Base-by-base conservation (phyloP, 1,140 invertebrate genomes). In the Drosophila triauraria region DNA sequence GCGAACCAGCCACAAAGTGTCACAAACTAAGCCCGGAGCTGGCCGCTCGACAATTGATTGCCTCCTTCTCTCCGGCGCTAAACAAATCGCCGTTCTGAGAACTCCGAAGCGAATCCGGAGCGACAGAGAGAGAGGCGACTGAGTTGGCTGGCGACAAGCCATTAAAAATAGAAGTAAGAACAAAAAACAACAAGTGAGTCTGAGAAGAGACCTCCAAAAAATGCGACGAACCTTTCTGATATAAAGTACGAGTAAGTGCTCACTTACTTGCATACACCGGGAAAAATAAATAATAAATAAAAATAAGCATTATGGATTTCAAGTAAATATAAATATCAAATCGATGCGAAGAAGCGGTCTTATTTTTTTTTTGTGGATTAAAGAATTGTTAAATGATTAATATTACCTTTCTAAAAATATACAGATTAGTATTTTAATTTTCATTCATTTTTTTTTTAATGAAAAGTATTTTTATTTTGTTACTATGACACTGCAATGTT, bases 41-140 rank as follows among this genome's bases (percentile, higher is more conserved):
- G 53, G 70, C 70, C 51, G 32, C 38, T 38, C 53, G 46, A 35
- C 79, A 79, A 86, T 82, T 87, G 76, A 86, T 68, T 54, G 79
- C 43, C 42, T 40, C 2, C 35, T 54, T 42, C 43, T 59, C 61
- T 43, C 30, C 17, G 32, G 35, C 32, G 42, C 53, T 46, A 46
- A 17, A 13, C 35, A 20, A 56, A 47, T 35, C 53, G 53, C 30
- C 12, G 32, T 35, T 35, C 47, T 12, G 38, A 69, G 47, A 44
- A 51, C 30, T 50, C 4, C 38, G 10, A 5, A 58, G 51, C 30
- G 27, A 15, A 47, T 12, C 38, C 12, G 13, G 17, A n/a, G 51
- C 51, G 32, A 9, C 32, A 42, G 25, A 42, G 17, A 42, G 25
- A 17, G n/a, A 35, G 27, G 17, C 38, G 53, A 53, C 6, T 35